phyloP scores from a whole-genome alignment of 2,797 vertebrate genomes.

The Manis javanica region DNA sequence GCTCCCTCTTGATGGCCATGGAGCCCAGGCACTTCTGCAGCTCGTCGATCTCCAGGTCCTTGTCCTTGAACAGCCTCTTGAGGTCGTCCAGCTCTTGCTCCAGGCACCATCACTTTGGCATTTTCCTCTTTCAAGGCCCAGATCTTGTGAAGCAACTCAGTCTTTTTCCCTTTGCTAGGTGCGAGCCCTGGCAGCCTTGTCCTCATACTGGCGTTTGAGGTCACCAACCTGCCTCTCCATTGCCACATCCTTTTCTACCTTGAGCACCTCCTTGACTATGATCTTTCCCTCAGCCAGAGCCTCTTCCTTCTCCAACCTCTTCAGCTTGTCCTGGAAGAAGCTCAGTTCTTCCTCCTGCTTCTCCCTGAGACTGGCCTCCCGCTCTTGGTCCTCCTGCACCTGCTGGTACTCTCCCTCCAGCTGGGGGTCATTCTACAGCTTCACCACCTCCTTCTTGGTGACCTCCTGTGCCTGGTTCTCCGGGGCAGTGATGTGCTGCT shows the following conservation, averaged over 20 bases:
- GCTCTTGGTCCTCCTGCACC: conserved; percentile 91
- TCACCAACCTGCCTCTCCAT: conserved; percentile 94
- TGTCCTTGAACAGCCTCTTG: conserved; percentile 90
- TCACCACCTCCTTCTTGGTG: conserved; percentile 95
- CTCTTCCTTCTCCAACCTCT: conserved; percentile 94
- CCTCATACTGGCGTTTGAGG: conserved; percentile 92
- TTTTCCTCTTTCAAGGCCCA: conserved; percentile 94
- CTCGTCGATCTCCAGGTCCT: conserved; percentile 93
- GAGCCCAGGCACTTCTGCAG: conserved; percentile 93
- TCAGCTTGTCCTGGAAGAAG: conserved; percentile 94
- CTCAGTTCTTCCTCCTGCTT: conserved; percentile 94
- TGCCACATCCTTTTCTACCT: conserved; percentile 94
- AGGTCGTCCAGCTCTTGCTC: conserved; percentile 94
- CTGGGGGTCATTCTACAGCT: conserved; percentile 96
- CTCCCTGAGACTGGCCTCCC: conserved; percentile 88
- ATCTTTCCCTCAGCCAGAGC: conserved; percentile 96
- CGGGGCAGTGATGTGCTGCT: conserved; percentile 91
- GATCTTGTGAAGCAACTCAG: conserved; percentile 94
- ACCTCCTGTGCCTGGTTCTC: conserved; percentile 93
- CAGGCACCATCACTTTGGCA: conserved; percentile 93
- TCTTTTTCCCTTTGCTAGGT: conserved; percentile 90
- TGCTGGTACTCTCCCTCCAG: conserved; percentile 92
- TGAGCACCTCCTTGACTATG: conserved; percentile 96
- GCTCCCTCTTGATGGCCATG: conserved; percentile 94
- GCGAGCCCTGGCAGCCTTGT: conserved; percentile 92